phyloP scores from a whole-genome alignment of 2,113 vertebrate species.

The Chionis minor region DNA sequence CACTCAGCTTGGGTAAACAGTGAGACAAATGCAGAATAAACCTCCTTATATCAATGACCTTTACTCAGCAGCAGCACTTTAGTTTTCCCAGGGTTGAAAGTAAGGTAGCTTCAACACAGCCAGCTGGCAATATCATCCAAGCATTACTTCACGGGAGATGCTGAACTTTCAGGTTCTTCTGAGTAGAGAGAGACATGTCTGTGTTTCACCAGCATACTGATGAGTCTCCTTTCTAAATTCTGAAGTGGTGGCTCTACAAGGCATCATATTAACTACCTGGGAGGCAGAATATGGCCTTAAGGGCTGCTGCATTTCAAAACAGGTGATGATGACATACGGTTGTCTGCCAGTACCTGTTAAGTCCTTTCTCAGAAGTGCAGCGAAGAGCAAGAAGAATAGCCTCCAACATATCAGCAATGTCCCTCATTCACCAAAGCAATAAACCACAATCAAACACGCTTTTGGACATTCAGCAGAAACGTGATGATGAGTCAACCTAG shows the following conservation, averaged over 20 bases:
- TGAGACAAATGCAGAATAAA: constrained; percentile 15
- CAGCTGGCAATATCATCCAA: constrained; percentile 35
- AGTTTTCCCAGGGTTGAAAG: constrained; percentile 46
- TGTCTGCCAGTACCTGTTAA: constrained; percentile 33
- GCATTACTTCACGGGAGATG: constrained; percentile 52
- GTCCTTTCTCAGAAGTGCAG: constrained; percentile 15
- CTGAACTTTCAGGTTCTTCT: constrained; percentile 63
- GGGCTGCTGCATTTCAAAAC: constrained; percentile 63
- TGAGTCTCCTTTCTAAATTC: constrained; percentile 46
- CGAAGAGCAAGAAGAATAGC: constrained; percentile 20
- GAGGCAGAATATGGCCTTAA: constrained; percentile 48
- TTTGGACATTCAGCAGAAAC: constrained; percentile 18
- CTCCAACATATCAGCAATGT: constrained; percentile 7
- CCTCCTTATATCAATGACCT: constrained; percentile 17
- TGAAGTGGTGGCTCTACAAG: constrained; percentile 32
- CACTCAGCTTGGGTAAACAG: neutral
- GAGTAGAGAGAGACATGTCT: constrained; percentile 27
- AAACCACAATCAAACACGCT: constrained; percentile 19
- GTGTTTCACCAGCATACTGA: constrained; percentile 63
- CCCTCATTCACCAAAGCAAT: constrained; percentile 27
- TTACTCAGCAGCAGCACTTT: constrained; percentile 11
- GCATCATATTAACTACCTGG: constrained; percentile 39
- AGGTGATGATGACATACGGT: constrained; percentile 18
- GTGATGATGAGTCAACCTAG: neutral
- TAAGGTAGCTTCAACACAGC: constrained; percentile 17